phyloP scores from a whole-genome alignment of 2,797 vertebrate species.

The Loriculus beryllinus region DNA sequence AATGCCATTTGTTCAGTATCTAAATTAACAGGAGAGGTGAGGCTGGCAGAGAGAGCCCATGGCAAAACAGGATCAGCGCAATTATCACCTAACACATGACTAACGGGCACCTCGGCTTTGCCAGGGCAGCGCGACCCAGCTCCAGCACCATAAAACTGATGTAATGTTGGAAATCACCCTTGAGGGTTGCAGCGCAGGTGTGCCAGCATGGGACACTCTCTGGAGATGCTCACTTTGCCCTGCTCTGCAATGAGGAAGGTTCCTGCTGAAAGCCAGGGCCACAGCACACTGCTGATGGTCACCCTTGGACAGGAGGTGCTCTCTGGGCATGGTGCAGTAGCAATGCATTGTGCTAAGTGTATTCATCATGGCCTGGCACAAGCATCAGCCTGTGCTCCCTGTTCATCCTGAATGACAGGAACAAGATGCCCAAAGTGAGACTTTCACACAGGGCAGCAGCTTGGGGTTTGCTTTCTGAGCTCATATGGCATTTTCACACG shows the following conservation, averaged over 20 bases:
- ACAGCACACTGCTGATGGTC: accelerated
- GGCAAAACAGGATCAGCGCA: neutral
- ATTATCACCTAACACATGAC: neutral
- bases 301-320: neutral
- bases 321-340: neutral
- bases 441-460: neutral
- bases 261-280: neutral
- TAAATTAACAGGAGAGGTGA: neutral
- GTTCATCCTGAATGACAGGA: neutral
- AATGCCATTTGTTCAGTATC: neutral
- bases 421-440: neutral
- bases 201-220: neutral
- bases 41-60: neutral
- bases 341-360: accelerated
- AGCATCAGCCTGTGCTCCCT: neutral
- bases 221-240: neutral
- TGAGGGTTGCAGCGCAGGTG: neutral
- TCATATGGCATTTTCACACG: neutral
- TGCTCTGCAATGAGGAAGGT: neutral
- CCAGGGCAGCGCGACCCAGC: neutral
- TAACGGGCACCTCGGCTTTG: neutral
- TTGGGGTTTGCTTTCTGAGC: neutral
- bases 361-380: neutral
- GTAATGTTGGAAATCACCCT: neutral
- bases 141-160: accelerated